Conservation (phyloP, 2,888 invertebrate genomes). For the Enchytraeus crypticus region DNA sequence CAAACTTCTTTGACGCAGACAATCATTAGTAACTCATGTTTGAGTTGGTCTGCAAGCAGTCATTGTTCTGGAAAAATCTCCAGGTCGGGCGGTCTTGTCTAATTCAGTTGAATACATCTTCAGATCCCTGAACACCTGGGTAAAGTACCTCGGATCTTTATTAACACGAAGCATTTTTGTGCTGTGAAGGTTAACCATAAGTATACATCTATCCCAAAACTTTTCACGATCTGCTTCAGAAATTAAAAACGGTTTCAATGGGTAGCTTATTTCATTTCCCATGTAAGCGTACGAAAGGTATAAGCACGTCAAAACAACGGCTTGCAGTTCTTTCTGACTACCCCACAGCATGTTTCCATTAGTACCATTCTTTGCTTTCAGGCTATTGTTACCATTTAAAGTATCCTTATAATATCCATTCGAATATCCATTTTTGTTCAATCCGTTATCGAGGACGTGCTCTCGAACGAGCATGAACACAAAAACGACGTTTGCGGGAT, state of each 20-base stretch:
- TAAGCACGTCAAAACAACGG: constrained; percentile 80
- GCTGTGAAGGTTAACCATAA: constrained; percentile 65
- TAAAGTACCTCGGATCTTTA: constrained; percentile 95
- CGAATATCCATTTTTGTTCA: too few relatives aligned
- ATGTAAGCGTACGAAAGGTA: constrained; percentile 98
- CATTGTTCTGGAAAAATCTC: too few relatives aligned
- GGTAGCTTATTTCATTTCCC: constrained; percentile 98
- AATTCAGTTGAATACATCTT: constrained; percentile 13
- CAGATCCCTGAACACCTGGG: constrained; percentile 95
- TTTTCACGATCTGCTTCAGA: constrained; percentile 78
- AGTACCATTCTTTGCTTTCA: too few relatives aligned
- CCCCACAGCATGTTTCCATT: constrained; percentile 13
- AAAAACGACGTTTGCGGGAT: constrained; percentile 98
- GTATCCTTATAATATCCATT: too few relatives aligned
- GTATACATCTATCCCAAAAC: constrained; percentile 94
- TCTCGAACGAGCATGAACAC: constrained; percentile 82
- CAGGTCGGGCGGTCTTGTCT: too few relatives aligned
- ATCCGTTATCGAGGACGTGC: constrained; percentile 31
- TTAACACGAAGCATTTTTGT: constrained; percentile 93
- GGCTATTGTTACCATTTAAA: too few relatives aligned
- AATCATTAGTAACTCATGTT: too few relatives aligned
- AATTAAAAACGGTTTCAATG: constrained; percentile 94
- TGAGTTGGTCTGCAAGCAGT: too few relatives aligned
- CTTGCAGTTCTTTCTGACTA: constrained; percentile 43
- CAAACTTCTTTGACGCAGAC: too few relatives aligned